phyloP scores from a whole-genome alignment of 2,888 invertebrate genomes.

The Noctua janthe region DNA sequence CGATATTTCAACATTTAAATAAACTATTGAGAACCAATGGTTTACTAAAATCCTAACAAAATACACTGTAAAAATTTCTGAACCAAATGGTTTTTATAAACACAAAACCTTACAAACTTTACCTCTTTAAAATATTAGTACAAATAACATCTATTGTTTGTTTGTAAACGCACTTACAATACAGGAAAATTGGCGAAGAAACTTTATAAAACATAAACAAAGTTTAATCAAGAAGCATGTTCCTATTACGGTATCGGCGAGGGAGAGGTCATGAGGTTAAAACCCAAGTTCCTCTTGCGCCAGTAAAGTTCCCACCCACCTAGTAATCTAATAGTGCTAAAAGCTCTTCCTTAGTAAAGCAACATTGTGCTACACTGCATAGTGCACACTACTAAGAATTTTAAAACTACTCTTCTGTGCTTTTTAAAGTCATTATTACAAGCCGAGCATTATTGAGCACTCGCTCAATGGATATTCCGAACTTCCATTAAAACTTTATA shows the following conservation, averaged over 20 bases:
- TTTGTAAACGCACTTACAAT: not conserved
- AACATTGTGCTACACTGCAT: not conserved
- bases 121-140: no score
- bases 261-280: not conserved
- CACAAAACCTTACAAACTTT: no score
- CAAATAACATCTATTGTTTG: not conserved
- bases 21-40: no score
- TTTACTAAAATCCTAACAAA: no score
- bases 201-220: not conserved
- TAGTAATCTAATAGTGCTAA: slow-evolving; percentile 19
- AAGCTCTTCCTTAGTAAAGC: slow-evolving; percentile 14
- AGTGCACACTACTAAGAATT: not conserved
- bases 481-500: not conserved
- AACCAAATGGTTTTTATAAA: no score
- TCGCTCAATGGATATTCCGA: not conserved
- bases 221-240: not conserved
- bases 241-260: not conserved
- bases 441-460: not conserved
- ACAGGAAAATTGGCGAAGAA: not conserved
- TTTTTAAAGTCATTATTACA: not conserved
- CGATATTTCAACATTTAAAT: no score
- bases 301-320: not conserved
- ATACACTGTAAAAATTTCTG: no score
- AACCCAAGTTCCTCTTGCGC: not conserved
- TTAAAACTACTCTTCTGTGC: not conserved